These are phyloP conservation scores for Meloidogyne chitwoodi DNA, from an alignment of 1,140 invertebrate genomes.

Conservation along the genomic window DNA sequence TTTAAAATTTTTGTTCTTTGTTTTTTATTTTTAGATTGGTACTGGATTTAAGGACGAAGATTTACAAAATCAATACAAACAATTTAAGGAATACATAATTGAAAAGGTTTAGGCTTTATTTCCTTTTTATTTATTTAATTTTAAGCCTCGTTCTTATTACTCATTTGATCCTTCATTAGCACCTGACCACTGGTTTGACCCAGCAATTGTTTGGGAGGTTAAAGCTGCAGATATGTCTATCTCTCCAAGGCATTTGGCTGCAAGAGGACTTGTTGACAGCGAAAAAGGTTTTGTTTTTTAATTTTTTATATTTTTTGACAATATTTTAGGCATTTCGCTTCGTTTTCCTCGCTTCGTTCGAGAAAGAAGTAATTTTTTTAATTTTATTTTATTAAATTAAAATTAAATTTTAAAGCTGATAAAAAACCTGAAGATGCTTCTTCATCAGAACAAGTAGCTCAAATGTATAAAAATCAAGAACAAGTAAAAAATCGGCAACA, in stretches of 20 bases:
- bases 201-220: conserved; percentile 79
- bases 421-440: conserved; percentile 89
- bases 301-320: conserved; percentile 63
- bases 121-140: conserved; percentile 62
- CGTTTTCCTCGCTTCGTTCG: conserved; percentile 79
- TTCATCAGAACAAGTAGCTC: conserved; percentile 74
- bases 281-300: conserved; percentile 39
- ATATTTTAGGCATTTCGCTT: conserved; percentile 88
- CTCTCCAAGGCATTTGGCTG: conserved; percentile 87
- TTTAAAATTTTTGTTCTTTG: conserved; percentile 16
- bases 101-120: conserved; percentile 33
- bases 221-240: conserved; percentile 94
- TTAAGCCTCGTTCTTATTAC: conserved; percentile 78
- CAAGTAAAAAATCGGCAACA: conserved; percentile 75
- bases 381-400: not conserved
- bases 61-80: conserved; percentile 71
- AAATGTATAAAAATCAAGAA: conserved; percentile 78
- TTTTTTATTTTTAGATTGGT: conserved; percentile 73
- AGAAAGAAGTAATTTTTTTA: conserved; percentile 8
- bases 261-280: conserved; percentile 71
- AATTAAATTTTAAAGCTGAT: conserved; percentile 82
- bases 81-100: conserved; percentile 70
- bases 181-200: conserved; percentile 92
- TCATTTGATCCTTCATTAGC: conserved; percentile 72
- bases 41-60: conserved; percentile 94